These are phyloP conservation scores for Schrankia costaestrigalis DNA, from an alignment of 2,888 invertebrate genomes.

Conservation along the genomic window DNA sequence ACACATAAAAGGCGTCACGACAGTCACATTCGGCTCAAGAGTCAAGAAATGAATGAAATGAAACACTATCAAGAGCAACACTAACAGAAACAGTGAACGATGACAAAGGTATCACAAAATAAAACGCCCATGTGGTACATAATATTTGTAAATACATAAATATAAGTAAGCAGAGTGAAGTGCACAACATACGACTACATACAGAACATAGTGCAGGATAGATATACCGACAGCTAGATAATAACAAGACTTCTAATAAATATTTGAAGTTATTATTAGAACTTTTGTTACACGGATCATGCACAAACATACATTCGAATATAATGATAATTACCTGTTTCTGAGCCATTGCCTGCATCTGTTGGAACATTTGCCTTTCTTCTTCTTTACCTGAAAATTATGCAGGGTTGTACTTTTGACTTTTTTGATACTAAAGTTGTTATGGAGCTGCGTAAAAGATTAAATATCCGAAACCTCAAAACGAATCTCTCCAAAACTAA, in stretches of 20 bases:
- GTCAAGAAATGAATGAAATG: slow-evolving; percentile 75
- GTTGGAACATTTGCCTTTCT: slow-evolving; percentile 97
- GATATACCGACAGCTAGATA: slow-evolving; percentile 11
- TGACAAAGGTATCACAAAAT: slow-evolving; percentile 81
- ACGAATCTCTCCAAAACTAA: too few species aligned
- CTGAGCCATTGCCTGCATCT: slow-evolving; percentile 97
- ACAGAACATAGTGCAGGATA: slow-evolving; percentile 53
- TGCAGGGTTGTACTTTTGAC: slow-evolving; percentile 62
- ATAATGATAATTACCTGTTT: slow-evolving; percentile 88
- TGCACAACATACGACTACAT: slow-evolving; percentile 54
- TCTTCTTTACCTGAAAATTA: slow-evolving; percentile 92
- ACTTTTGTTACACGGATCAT: slow-evolving; percentile 49
- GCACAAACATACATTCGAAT: slow-evolving; percentile 39
- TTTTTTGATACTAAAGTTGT: too few species aligned
- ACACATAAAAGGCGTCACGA: slow-evolving; percentile 66
- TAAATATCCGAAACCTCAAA: too few species aligned
- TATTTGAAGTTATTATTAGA: slow-evolving; percentile 28
- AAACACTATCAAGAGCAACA: slow-evolving; percentile 74
- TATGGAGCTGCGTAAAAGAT: too few species aligned
- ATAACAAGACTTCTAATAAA: slow-evolving; percentile 51
- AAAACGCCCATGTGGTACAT: slow-evolving; percentile 76
- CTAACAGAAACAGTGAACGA: slow-evolving; percentile 77
- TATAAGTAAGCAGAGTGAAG: slow-evolving; percentile 69
- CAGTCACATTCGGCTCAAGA: slow-evolving; percentile 71
- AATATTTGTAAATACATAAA: slow-evolving; percentile 53